Conservation (phyloP, 2,797 vertebrate genomes). For the Poecilia picta region DNA sequence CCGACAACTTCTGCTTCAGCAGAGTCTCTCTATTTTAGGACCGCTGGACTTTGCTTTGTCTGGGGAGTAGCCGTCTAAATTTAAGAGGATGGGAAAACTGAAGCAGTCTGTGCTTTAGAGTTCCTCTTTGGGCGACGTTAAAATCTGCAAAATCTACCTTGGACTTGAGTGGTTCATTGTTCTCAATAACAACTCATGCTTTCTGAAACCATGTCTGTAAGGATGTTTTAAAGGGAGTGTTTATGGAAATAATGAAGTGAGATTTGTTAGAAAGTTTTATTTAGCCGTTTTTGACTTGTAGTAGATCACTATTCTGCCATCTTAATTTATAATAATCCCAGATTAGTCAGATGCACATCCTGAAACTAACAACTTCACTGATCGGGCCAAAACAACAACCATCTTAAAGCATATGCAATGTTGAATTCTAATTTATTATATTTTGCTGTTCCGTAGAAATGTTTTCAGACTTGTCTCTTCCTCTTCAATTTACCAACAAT, state of each 20-base stretch:
- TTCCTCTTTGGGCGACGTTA: slow-evolving; percentile 66
- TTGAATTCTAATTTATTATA: neutral
- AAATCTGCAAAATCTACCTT: slow-evolving; percentile 5
- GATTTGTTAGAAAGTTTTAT: neutral
- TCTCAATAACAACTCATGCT: neutral
- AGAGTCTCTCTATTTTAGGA: slow-evolving; percentile 76
- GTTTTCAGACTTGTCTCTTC: neutral
- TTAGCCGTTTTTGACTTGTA: neutral
- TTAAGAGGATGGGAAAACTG: slow-evolving; percentile 75
- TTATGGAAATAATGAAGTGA: neutral
- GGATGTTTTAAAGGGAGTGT: neutral
- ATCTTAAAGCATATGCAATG: neutral
- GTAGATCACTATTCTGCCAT: neutral
- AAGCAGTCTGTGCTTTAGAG: slow-evolving; percentile 44
- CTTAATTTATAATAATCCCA: neutral
- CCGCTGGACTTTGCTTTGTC: slow-evolving; percentile 60
- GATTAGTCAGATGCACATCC: neutral
- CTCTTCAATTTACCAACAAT: neutral
- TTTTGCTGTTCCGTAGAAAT: neutral
- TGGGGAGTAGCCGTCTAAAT: slow-evolving; percentile 70
- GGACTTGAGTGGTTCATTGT: neutral
- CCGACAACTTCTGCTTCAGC: slow-evolving; percentile 86
- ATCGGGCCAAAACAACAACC: neutral
- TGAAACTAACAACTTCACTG: neutral
- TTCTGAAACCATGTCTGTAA: neutral